phyloP scores from a whole-genome alignment of 2,888 invertebrate genomes.

The Chouioia cunea region DNA sequence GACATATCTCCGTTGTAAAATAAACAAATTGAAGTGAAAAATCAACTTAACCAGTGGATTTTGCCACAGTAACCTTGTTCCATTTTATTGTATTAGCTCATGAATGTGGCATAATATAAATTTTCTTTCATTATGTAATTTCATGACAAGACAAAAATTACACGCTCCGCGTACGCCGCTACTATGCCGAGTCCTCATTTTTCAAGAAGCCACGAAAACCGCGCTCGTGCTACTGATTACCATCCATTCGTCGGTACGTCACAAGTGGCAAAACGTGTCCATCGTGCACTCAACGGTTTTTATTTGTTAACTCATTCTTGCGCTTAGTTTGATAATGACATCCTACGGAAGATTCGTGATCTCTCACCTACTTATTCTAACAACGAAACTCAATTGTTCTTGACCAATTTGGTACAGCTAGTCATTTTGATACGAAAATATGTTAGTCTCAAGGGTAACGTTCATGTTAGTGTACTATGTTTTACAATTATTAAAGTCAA shows the following conservation, averaged over 20 bases:
- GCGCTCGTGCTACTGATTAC: constrained; percentile 20
- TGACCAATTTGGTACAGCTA: no score
- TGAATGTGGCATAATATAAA: background rate
- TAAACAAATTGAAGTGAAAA: background rate
- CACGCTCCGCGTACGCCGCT: background rate
- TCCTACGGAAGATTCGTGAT: constrained; percentile 9
- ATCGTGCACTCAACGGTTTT: constrained; percentile 5
- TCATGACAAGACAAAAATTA: constrained; percentile 25
- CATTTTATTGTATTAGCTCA: constrained; percentile 2
- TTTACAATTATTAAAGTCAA: no score
- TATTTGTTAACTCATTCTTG: no score
- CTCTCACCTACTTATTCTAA: no score
- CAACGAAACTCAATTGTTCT: no score
- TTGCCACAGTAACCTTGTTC: constrained; percentile 15
- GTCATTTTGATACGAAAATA: no score
- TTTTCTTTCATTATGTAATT: constrained; percentile 31
- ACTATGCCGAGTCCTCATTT: constrained; percentile 14
- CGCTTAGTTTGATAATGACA: constrained; percentile 12
- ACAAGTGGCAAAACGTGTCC: constrained; percentile 30
- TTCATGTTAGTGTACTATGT: no score
- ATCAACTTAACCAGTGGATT: background rate
- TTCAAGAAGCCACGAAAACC: constrained; percentile 36
- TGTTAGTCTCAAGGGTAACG: no score
- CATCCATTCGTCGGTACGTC: background rate
- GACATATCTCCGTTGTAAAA: no score